Conservation (phyloP, 2,797 vertebrate genomes). For the Oreochromis grahami region DNA sequence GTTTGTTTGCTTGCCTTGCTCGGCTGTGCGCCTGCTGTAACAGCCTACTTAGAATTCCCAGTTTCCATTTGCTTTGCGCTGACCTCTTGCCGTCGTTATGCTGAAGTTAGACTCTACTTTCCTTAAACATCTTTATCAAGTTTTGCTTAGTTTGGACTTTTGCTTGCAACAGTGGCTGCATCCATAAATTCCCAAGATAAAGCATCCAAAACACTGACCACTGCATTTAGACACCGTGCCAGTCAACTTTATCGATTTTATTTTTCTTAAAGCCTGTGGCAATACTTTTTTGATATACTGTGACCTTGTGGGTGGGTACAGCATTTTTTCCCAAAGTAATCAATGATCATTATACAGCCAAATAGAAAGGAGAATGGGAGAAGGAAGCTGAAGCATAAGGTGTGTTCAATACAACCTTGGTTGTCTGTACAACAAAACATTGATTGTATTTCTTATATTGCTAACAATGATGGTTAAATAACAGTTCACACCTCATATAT, state of each 20-base stretch:
- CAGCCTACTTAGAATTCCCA: conserved; percentile 27
- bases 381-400: not conserved
- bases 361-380: not conserved
- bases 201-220: not conserved
- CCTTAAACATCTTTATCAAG: not conserved
- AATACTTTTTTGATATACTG: conserved; percentile 27
- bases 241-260: conserved; percentile 28
- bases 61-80: conserved; percentile 15
- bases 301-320: conserved; percentile 48
- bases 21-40: conserved; percentile 9
- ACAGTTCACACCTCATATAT: not conserved
- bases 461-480: not conserved
- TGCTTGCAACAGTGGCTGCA: not conserved
- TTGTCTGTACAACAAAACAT: not conserved
- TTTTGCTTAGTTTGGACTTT: conserved; percentile 11
- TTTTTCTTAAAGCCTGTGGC: conserved; percentile 1
- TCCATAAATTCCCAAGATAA: not conserved
- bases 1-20: conserved; percentile 33
- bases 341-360: conserved; percentile 35
- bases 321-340: conserved; percentile 30
- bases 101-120: not conserved
- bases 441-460: not conserved
- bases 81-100: conserved; percentile 15
- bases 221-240: conserved; percentile 3
- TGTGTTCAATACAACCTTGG: not conserved